These are phyloP conservation scores for Trachelus stipa DNA, from an alignment of 2,888 invertebrate genomes.

Conservation along the genomic window DNA sequence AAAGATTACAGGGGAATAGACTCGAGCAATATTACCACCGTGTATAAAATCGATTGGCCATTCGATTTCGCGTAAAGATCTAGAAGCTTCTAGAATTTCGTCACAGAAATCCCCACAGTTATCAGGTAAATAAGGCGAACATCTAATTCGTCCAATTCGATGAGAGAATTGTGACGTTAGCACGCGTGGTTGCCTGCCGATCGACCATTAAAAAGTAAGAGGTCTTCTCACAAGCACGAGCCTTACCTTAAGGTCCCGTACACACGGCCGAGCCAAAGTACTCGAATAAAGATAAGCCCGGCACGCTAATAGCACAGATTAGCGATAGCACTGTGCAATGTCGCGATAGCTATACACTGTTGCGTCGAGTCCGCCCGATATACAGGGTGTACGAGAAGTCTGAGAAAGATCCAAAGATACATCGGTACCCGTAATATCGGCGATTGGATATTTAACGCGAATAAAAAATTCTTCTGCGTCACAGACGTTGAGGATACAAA, in stretches of 20 bases:
- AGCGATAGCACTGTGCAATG: conserved; percentile 7
- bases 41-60: background rate
- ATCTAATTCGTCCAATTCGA: background rate
- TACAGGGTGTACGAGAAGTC: background rate
- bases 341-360: conserved; percentile 2
- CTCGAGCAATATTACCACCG: background rate
- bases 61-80: no score
- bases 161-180: background rate
- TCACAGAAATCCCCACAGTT: no score
- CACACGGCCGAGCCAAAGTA: conserved; percentile 7
- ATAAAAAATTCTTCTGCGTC: no score
- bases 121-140: background rate
- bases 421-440: background rate
- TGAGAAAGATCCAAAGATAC: no score
- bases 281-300: conserved; percentile 21
- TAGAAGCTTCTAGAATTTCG: background rate
- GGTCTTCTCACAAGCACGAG: background rate
- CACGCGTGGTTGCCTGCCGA: background rate
- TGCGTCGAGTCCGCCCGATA: background rate
- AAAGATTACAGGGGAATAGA: background rate
- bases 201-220: background rate
- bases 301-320: conserved; percentile 20
- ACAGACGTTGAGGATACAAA: no score
- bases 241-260: conserved; percentile 7
- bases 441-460: background rate